Percentiles rank a stretch among this genome's conserved stretches.
These are phyloP conservation scores for Sakesphorus luctuosus DNA, from an alignment of 2,113 vertebrate species.

Conservation along the genomic window DNA sequence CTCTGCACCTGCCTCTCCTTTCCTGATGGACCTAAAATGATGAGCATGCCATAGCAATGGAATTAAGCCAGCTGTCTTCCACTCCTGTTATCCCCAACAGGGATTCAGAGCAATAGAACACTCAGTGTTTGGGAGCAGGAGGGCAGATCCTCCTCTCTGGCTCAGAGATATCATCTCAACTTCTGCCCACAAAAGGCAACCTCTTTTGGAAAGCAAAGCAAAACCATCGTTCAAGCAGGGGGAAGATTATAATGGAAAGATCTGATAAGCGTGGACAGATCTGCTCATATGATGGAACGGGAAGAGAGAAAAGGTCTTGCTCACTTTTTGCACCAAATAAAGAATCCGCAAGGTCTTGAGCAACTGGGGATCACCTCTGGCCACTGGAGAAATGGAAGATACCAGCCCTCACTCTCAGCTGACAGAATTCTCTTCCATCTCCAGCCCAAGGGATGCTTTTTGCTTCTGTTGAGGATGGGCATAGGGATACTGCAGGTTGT, in stretches of 20 bases:
- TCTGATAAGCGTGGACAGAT: not conserved
- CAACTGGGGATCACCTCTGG: not conserved
- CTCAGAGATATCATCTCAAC: not conserved
- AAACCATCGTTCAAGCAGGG: not conserved
- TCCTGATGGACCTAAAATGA: not conserved
- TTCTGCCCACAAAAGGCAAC: not conserved
- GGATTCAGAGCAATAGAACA: not conserved
- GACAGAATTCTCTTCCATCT: not conserved
- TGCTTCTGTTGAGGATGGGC: not conserved
- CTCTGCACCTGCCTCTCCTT: not conserved
- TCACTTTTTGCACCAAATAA: not conserved
- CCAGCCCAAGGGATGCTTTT: not conserved
- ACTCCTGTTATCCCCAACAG: not conserved
- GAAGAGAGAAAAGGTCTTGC: not conserved
- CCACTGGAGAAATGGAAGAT: not conserved
- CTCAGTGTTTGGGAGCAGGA: not conserved
- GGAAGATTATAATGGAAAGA: not conserved
- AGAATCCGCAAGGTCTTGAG: not conserved
- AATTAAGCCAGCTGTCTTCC: not conserved
- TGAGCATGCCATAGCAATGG: not conserved
- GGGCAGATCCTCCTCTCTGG: not conserved
- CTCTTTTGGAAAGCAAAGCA: not conserved
- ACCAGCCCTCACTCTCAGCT: not conserved
- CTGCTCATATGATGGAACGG: not conserved
- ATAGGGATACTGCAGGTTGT: not conserved